Percentiles rank a stretch among this genome's conserved stretches.
phyloP scores from a whole-genome alignment of 2,797 vertebrate genomes.

The Cynodonichthys magdalenae region DNA sequence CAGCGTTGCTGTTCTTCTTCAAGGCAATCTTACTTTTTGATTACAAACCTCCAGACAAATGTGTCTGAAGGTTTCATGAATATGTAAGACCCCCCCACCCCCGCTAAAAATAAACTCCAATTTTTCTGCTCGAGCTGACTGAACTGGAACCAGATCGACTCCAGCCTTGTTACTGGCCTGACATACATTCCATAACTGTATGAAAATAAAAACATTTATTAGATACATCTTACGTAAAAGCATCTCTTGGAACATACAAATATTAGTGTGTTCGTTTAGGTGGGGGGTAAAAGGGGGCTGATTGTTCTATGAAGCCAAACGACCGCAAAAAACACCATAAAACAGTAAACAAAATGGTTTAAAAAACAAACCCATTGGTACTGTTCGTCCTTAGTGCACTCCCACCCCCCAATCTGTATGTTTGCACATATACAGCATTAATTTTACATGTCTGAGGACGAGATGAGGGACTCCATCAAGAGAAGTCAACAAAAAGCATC shows the following conservation, averaged over 20 bases:
- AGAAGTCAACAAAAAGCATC: constrained; percentile 46
- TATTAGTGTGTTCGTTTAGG: constrained; percentile 38
- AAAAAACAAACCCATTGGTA: background rate
- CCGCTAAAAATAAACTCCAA: constrained; percentile 37
- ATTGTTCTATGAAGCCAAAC: constrained; percentile 68
- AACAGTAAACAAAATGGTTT: constrained; percentile 52
- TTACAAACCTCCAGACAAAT: constrained; percentile 45
- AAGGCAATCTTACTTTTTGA: constrained; percentile 30
- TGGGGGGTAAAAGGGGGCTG: constrained; percentile 1
- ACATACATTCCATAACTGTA: constrained; percentile 74
- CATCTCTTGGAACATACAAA: constrained; percentile 69
- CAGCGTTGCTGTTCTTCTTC: constrained; percentile 28
- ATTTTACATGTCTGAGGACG: constrained; percentile 51
- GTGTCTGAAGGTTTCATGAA: constrained; percentile 52
- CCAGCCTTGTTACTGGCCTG: constrained; percentile 63
- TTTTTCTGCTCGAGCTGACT: constrained; percentile 55
- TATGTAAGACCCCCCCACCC: constrained; percentile 32
- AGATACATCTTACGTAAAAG: constrained; percentile 72
- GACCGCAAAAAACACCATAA: constrained; percentile 61
- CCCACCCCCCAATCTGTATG: constrained; percentile 1
- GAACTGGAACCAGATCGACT: constrained; percentile 59
- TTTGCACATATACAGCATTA: constrained; percentile 25
- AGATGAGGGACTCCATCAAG: constrained; percentile 35
- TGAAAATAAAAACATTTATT: constrained; percentile 79
- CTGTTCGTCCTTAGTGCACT: background rate